These are phyloP conservation scores for Cotesia chilonis DNA, from an alignment of 1,140 invertebrate genomes.

Conservation along the genomic window DNA sequence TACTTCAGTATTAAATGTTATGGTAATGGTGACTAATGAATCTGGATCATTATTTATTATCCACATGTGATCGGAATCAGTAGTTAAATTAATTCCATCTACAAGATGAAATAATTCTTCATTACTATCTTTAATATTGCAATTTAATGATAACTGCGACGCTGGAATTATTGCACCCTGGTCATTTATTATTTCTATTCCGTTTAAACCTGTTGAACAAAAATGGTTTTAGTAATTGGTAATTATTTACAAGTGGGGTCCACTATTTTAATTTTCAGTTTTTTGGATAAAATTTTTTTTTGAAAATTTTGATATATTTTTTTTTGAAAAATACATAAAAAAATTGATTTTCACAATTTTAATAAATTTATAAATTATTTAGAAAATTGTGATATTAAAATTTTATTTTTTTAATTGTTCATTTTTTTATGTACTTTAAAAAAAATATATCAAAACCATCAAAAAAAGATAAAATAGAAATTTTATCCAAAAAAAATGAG, in stretches of 20 bases:
- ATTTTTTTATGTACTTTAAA: too few species aligned
- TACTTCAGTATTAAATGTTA: slow-evolving; percentile 65
- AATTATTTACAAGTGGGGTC: too few species aligned
- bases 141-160: slow-evolving; percentile 42
- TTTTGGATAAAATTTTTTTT: too few species aligned
- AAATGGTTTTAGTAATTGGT: too few species aligned
- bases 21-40: slow-evolving; percentile 61
- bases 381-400: too few species aligned
- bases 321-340: neutral
- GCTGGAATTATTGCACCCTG: slow-evolving; percentile 50
- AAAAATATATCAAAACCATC: too few species aligned
- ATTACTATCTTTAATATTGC: slow-evolving; percentile 43
- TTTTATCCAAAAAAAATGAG: too few species aligned
- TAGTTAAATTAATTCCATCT: slow-evolving; percentile 70
- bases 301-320: too few species aligned
- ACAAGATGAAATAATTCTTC: slow-evolving; percentile 61
- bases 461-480: too few species aligned
- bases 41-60: slow-evolving; percentile 61
- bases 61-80: slow-evolving; percentile 72
- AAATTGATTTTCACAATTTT: too few species aligned
- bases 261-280: too few species aligned
- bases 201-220: slow-evolving; percentile 63
- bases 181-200: slow-evolving; percentile 64
- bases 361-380: neutral
- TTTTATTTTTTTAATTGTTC: too few species aligned